Percentiles rank a stretch among this genome's conserved stretches.
These are phyloP conservation scores for Penaeus chinensis DNA, from an alignment of 1,140 invertebrate genomes.

Conservation along the genomic window DNA sequence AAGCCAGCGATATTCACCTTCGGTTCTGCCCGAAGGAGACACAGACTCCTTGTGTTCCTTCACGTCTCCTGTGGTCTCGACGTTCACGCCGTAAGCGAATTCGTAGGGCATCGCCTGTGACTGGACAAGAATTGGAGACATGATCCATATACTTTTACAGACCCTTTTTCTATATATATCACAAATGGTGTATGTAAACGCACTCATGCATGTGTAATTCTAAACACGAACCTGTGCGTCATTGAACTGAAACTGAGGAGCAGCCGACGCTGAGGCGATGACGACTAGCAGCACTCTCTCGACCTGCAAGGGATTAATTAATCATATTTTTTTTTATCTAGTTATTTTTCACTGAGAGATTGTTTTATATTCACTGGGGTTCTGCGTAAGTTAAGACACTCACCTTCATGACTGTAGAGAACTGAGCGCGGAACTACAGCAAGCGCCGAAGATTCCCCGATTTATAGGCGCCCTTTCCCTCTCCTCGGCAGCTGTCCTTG, in stretches of 20 bases:
- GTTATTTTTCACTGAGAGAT: too few species aligned
- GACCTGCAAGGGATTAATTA: too few species aligned
- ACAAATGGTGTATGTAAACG: not conserved
- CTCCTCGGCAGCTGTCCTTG: too few species aligned
- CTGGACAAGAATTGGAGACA: not conserved
- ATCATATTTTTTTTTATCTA: too few species aligned
- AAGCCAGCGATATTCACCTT: not conserved
- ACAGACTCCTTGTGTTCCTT: slow-evolving; percentile 12
- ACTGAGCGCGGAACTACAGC: too few species aligned
- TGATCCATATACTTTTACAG: too few species aligned
- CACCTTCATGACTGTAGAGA: too few species aligned
- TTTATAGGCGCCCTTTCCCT: too few species aligned
- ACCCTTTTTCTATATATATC: too few species aligned
- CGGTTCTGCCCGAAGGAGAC: not conserved
- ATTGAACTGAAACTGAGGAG: not conserved
- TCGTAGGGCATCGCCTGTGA: not conserved
- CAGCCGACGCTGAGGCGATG: not conserved
- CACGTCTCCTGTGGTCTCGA: not conserved
- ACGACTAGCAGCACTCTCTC: not conserved
- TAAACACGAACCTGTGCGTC: not conserved
- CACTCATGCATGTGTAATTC: not conserved
- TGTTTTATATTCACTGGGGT: too few species aligned
- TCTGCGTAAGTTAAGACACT: too few species aligned
- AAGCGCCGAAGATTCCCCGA: too few species aligned
- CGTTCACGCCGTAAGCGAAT: not conserved